Evolutionary conservation across 2,888 invertebrate species (phyloP).

Genomic region (Cacoxenus indagator): DNA sequence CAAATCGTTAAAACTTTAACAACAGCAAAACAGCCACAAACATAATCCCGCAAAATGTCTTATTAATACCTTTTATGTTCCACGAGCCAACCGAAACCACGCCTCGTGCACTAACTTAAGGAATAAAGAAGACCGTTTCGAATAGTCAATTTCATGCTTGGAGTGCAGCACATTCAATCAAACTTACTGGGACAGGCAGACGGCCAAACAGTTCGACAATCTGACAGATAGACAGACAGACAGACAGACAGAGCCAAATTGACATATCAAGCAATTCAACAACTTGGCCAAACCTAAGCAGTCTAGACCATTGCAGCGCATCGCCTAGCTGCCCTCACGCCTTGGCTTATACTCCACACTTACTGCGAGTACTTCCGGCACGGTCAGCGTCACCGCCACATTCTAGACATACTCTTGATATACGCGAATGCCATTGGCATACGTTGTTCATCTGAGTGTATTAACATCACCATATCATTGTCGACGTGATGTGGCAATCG

Average conservation of each 20-base stretch:
- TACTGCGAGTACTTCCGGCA: too few relatives aligned
- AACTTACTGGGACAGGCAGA: conserved; percentile 30
- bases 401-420: not conserved
- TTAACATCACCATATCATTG: conserved; percentile 37
- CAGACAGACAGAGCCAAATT: not conserved
- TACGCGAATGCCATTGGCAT: conserved; percentile 14
- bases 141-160: conserved; percentile 64
- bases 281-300: not conserved
- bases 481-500: conserved; percentile 41
- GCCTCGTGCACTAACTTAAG: conserved; percentile 46
- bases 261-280: not conserved
- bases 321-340: too few relatives aligned
- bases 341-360: too few relatives aligned
- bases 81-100: conserved; percentile 26
- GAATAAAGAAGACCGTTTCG: conserved; percentile 57
- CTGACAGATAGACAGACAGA: not conserved
- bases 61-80: conserved; percentile 42
- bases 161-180: conserved; percentile 54
- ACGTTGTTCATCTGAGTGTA: conserved; percentile 36
- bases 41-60: conserved; percentile 41
- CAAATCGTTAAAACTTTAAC: conserved; percentile 5
- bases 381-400: not conserved
- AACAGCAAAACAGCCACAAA: conserved; percentile 1
- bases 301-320: too few relatives aligned
- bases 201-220: not conserved